phyloP scores from a whole-genome alignment of 2,888 invertebrate genomes.

The Junonia oenone region DNA sequence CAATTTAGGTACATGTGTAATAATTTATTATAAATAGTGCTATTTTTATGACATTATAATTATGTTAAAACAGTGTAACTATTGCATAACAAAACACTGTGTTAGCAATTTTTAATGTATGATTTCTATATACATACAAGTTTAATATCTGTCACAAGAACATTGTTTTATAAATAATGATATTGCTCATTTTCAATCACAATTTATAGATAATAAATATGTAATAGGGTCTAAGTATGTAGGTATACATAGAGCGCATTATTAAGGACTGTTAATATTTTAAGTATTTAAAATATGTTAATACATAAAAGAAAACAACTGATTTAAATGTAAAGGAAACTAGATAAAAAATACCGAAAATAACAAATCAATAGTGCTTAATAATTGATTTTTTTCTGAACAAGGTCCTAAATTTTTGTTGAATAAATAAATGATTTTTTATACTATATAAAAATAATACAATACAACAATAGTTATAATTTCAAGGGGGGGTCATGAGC shows the following conservation, averaged over 20 bases:
- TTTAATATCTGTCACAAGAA: neutral
- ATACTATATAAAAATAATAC: too few species aligned
- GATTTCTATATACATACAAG: neutral
- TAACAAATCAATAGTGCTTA: slow-evolving; percentile 3
- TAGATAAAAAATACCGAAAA: neutral
- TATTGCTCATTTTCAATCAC: slow-evolving; percentile 28
- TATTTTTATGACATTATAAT: neutral
- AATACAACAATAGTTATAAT: too few species aligned
- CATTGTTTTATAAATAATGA: slow-evolving; percentile 18
- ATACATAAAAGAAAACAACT: slow-evolving; percentile 6
- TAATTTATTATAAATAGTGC: too few species aligned
- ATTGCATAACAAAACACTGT: neutral
- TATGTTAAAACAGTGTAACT: neutral
- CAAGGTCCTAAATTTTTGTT: too few species aligned
- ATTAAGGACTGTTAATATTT: slow-evolving; percentile 24
- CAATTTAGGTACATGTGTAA: too few species aligned
- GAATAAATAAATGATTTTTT: too few species aligned
- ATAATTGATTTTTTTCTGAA: slow-evolving; percentile 4
- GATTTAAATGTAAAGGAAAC: neutral
- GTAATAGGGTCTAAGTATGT: slow-evolving; percentile 7
- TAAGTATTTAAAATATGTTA: slow-evolving; percentile 17
- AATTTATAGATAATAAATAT: slow-evolving; percentile 25
- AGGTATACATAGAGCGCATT: slow-evolving; percentile 26
- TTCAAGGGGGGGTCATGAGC: too few species aligned
- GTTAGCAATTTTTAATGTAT: neutral